These are phyloP conservation scores for Herminia tarsipennalis DNA, from an alignment of 2,888 invertebrate genomes.

Conservation along the genomic window DNA sequence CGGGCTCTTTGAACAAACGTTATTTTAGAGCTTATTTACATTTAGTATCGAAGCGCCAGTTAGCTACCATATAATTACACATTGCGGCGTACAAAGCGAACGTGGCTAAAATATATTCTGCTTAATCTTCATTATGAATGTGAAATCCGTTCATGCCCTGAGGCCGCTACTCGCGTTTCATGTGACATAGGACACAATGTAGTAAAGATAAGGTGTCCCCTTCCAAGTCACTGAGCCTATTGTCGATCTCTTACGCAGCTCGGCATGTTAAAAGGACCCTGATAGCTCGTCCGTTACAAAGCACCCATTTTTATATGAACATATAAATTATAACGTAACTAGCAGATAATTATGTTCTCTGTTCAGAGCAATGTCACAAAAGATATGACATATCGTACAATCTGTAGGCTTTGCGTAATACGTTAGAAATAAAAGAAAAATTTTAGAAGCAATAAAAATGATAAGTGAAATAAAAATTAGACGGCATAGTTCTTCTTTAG, in stretches of 20 bases:
- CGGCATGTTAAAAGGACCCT: constrained; percentile 70
- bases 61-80: constrained; percentile 44
- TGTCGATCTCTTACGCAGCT: constrained; percentile 80
- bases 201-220: constrained; percentile 80
- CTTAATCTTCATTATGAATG: constrained; percentile 76
- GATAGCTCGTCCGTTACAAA: constrained; percentile 55
- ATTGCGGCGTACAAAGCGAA: constrained; percentile 40
- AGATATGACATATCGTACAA: constrained; percentile 15
- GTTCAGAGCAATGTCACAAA: constrained; percentile 11
- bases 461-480: constrained; percentile 79
- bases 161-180: constrained; percentile 71
- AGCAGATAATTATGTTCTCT: constrained; percentile 35
- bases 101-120: constrained; percentile 50
- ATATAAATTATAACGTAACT: constrained; percentile 42
- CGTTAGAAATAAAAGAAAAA: constrained; percentile 15
- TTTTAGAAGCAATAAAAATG: constrained; percentile 61
- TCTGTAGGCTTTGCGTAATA: constrained; percentile 17
- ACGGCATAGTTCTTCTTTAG: constrained; percentile 81
- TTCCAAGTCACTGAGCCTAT: constrained; percentile 81
- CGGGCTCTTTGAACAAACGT: constrained; percentile 45
- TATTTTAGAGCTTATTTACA: constrained; percentile 47
- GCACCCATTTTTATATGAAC: constrained; percentile 50
- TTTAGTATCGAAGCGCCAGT: constrained; percentile 46
- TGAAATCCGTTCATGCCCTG: constrained; percentile 72
- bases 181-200: constrained; percentile 82